A percentile compares a stretch with the other conserved stretches of the same genome.
Conservation (phyloP, 2,797 vertebrate species). For the Megalops cyprinoides region DNA sequence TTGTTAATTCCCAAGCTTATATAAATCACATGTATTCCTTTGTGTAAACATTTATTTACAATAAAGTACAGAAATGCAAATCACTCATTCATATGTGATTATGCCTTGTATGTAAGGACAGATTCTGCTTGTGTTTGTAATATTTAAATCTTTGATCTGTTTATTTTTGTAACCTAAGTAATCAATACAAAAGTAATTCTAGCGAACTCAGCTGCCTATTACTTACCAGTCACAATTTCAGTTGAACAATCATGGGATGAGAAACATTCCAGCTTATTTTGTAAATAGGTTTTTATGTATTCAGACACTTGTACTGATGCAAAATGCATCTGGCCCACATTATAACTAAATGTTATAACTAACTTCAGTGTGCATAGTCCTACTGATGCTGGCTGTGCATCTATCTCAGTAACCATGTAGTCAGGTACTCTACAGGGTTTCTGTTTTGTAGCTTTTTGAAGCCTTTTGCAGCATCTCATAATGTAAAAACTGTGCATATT, state of each 20-base stretch:
- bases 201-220: constrained; percentile 43
- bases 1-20: background rate
- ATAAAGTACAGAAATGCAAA: constrained; percentile 12
- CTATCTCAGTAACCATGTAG: constrained; percentile 46
- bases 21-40: constrained; percentile 29
- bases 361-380: constrained; percentile 8
- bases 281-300: constrained; percentile 75
- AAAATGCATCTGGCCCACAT: constrained; percentile 64
- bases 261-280: constrained; percentile 74
- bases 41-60: constrained; percentile 21
- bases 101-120: constrained; percentile 7
- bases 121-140: constrained; percentile 25
- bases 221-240: constrained; percentile 48
- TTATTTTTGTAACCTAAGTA: constrained; percentile 26
- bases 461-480: too few relatives aligned
- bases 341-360: constrained; percentile 55
- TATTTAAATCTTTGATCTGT: constrained; percentile 18
- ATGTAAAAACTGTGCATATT: too few relatives aligned
- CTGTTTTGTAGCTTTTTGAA: too few relatives aligned
- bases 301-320: constrained; percentile 61
- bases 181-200: constrained; percentile 10
- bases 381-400: constrained; percentile 31
- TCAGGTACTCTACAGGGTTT: constrained; percentile 45
- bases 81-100: constrained; percentile 14
- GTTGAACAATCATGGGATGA: constrained; percentile 61